Conservation (phyloP, 2,797 vertebrate genomes). For the Echeneis naucrates region DNA sequence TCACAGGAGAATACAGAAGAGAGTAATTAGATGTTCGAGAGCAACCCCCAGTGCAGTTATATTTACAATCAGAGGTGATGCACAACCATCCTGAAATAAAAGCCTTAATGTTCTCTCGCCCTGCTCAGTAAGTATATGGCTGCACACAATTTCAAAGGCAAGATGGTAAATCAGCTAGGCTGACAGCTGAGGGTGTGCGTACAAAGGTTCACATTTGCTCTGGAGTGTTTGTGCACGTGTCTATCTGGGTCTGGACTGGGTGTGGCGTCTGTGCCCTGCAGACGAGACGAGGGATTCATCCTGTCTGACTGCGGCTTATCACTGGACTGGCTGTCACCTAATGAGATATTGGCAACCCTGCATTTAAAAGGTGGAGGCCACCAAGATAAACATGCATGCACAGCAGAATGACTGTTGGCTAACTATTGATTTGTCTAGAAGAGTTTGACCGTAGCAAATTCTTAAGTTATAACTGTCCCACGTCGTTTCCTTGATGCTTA, state of each 20-base stretch:
- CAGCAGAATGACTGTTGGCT: slow-evolving; percentile 13
- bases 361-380: slow-evolving; percentile 52
- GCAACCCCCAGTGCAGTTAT: slow-evolving; percentile 19
- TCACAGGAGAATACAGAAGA: slow-evolving; percentile 2
- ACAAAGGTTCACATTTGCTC: slow-evolving; percentile 33
- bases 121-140: slow-evolving; percentile 51
- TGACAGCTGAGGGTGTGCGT: slow-evolving; percentile 70
- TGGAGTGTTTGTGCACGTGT: slow-evolving; percentile 23
- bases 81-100: slow-evolving; percentile 42
- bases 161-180: slow-evolving; percentile 72
- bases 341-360: slow-evolving; percentile 63
- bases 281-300: slow-evolving; percentile 74
- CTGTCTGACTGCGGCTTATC: slow-evolving; percentile 77
- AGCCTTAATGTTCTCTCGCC: slow-evolving; percentile 48
- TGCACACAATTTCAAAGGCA: slow-evolving; percentile 68
- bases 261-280: slow-evolving; percentile 56
- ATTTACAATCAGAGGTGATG: slow-evolving; percentile 53
- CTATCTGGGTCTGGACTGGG: slow-evolving; percentile 31
- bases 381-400: slow-evolving; percentile 24
- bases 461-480: slow-evolving; percentile 35
- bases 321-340: slow-evolving; percentile 70
- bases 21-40: slow-evolving; percentile 43
- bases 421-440: slow-evolving; percentile 57
- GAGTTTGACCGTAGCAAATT: slow-evolving; percentile 32
- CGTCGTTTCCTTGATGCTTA: slow-evolving; percentile 18